Base-by-base conservation (phyloP, 2,888 invertebrate species). In the Hofmannophila pseudospretella region DNA sequence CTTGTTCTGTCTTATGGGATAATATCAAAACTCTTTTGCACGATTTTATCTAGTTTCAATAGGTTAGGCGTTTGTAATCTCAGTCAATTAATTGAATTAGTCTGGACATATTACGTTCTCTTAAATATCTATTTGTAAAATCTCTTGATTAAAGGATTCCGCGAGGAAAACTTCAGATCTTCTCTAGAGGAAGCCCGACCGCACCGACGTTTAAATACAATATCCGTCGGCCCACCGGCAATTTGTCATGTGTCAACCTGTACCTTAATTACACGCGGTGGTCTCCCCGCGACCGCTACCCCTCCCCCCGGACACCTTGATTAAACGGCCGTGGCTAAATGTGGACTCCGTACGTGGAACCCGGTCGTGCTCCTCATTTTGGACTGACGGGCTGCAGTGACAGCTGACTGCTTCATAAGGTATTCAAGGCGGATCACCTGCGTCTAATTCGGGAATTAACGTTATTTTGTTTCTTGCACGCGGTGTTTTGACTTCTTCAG, bases 181-280 rank as follows among this genome's bases (percentile, higher is more conserved):
- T 5, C 11, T n/a, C 9, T 10, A 31, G 10, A 31, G 31, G 31
- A 31, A 20, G 31, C 31, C 10, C 3, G 8, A 20, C 20, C 8
- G 20, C 20, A 5, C 27, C 11, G 27, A 27, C n/a, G 12, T 56
- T 53, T 59, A 57, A 58, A 59, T 52, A 52, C 63, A 65, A 60
- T 58, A 55, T 45, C 47, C 41, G 42, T 54, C 57, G 54, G 58
- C 48, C 59, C 64, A 56, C 64, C 50, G 58, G 49, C 74, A 61
- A 80, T 84, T 79, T 73, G 80, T 82, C 81, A 77, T 49, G 65
- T 76, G 82, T 79, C 82, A 76, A 77, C 76, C 72, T 77, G 74
- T 58, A 63, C 68, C 69, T 72, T 79, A 80, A 82, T 84, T 79
- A 72, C 78, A 47, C 49, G 43, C 35, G 37, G 32, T 36, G 44